A percentile compares a stretch with the other conserved stretches of the same genome.
Evolutionary conservation across 1,140 invertebrate genomes (phyloP).

Genomic region (Hyposmocoma kahamanoa): DNA sequence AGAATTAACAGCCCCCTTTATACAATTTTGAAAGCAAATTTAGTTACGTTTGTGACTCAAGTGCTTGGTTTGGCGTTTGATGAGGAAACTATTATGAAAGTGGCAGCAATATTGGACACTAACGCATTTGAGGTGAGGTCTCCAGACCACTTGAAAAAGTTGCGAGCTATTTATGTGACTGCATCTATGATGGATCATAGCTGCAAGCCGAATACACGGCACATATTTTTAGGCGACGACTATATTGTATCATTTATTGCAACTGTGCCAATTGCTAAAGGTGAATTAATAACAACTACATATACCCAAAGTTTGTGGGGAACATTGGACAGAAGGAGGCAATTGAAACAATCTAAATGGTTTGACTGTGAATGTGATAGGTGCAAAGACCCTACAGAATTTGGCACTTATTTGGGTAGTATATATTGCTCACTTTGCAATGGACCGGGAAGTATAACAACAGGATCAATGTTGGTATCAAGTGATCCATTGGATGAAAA

Average conservation of each 20-base stretch:
- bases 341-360: slow-evolving; percentile 78
- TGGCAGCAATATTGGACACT: slow-evolving; percentile 79
- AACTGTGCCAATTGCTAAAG: slow-evolving; percentile 77
- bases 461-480: slow-evolving; percentile 71
- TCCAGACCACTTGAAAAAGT: slow-evolving; percentile 52
- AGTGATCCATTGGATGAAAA: slow-evolving; percentile 75
- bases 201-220: slow-evolving; percentile 78
- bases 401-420: slow-evolving; percentile 77
- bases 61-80: slow-evolving; percentile 73
- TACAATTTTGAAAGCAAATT: slow-evolving; percentile 74
- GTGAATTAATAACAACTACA: slow-evolving; percentile 77
- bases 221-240: slow-evolving; percentile 75
- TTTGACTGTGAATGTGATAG: slow-evolving; percentile 78
- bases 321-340: slow-evolving; percentile 76
- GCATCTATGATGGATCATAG: slow-evolving; percentile 79
- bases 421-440: slow-evolving; percentile 77
- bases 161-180: slow-evolving; percentile 76
- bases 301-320: slow-evolving; percentile 81
- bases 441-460: slow-evolving; percentile 30
- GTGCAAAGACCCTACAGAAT: slow-evolving; percentile 78
- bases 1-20: slow-evolving; percentile 76
- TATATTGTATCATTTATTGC: slow-evolving; percentile 75
- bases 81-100: slow-evolving; percentile 76
- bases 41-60: slow-evolving; percentile 76
- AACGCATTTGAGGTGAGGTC: slow-evolving; percentile 78